phyloP scores from a whole-genome alignment of 37 sponge, comb jelly and placozoan genomes.

The Bolinopsis microptera region DNA sequence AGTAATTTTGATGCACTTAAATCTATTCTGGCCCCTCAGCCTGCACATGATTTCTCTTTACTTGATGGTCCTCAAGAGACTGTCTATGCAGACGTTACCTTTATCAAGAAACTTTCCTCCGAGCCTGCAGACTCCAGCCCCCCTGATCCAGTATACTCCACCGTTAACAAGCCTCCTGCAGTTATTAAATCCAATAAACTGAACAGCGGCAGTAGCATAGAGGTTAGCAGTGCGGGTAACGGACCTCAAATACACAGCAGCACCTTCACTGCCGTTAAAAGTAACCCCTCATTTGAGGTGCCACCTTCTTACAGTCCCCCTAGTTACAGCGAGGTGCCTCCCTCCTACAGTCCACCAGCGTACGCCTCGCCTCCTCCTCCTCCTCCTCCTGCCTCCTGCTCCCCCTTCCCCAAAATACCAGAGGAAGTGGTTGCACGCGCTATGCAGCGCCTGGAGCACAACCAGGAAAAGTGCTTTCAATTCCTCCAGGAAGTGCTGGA shows the following conservation, averaged over 20 bases:
- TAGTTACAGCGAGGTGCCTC: not conserved
- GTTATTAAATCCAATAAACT: conserved; percentile 39
- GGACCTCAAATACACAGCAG: conserved; percentile 39
- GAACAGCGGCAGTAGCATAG: not conserved
- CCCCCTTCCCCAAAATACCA: conserved; percentile 5
- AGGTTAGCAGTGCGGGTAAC: not conserved
- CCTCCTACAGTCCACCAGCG: not conserved
- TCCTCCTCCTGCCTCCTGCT: not conserved
- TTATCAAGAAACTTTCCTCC: not conserved
- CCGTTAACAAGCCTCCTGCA: not conserved
- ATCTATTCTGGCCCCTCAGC: conserved; percentile 7
- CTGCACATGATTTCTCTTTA: not conserved
- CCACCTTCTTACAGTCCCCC: conserved; percentile 8
- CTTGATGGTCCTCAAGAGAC: not conserved
- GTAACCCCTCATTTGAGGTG: not conserved
- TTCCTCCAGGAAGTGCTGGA: conserved; percentile 27
- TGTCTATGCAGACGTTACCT: not conserved
- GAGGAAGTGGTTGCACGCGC: conserved; percentile 26
- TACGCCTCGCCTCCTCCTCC: not conserved
- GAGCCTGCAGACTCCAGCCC: not conserved
- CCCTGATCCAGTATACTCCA: conserved; percentile 32
- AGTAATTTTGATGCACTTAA: conserved; percentile 41
- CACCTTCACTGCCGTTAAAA: conserved; percentile 1
- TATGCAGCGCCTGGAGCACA: not conserved
- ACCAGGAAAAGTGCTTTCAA: conserved; percentile 24